phyloP scores from a whole-genome alignment of 2,113 vertebrate genomes.

The Strix uralensis region DNA sequence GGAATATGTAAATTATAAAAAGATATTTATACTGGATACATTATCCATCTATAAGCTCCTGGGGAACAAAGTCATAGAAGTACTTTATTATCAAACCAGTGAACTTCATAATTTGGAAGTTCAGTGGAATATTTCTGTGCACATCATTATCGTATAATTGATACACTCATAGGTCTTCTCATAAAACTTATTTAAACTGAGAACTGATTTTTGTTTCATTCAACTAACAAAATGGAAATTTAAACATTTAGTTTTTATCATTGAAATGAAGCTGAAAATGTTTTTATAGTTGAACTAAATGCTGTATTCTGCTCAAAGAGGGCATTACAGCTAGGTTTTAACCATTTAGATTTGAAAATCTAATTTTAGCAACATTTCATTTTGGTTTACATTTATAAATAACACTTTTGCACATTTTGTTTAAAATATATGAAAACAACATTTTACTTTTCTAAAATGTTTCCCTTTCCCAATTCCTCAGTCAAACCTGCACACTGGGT shows the following conservation, averaged over 20 bases:
- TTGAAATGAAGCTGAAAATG: background rate
- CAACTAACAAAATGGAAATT: background rate
- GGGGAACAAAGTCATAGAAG: background rate
- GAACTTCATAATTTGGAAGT: background rate
- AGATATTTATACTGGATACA: background rate
- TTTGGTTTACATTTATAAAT: background rate
- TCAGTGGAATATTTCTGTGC: background rate
- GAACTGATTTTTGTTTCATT: background rate
- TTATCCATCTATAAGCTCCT: background rate
- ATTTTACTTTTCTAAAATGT: background rate
- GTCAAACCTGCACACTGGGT: background rate
- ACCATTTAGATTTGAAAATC: background rate
- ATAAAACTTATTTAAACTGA: background rate
- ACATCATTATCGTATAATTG: background rate
- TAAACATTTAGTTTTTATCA: background rate
- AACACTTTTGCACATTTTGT: background rate
- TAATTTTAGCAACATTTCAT: background rate
- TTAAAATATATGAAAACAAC: background rate
- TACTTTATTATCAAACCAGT: background rate
- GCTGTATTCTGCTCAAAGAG: background rate
- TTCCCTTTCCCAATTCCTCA: background rate
- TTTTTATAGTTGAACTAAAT: background rate
- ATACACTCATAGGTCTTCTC: background rate
- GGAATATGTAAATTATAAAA: background rate
- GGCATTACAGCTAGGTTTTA: background rate